Base-by-base conservation (phyloP, 2,797 vertebrate genomes). In the Bufotes viridis region DNA sequence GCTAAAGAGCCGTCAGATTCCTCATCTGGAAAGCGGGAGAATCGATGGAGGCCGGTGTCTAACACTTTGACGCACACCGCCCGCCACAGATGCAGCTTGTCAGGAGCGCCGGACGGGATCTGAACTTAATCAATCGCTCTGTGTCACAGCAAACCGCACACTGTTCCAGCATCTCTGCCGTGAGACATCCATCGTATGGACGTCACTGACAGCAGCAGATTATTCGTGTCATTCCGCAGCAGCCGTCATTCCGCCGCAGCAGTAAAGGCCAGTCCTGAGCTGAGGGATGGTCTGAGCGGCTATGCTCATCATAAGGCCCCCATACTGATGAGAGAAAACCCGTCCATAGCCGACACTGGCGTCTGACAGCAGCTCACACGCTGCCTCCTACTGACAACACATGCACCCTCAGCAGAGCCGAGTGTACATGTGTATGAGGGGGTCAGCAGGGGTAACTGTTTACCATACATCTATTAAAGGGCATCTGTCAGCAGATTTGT, bases 71-170 rank as follows among this genome's bases (percentile, higher is more conserved):
- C 8, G 10, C 51, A 3, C 3, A 22, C n/a, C 67, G 17, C 8
- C 76, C 1, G 53, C 26, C 85, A 12, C n/a, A 55, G 60, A 81
- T 22, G 29, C 18, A 20, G 55, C 78, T 61, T 42, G 29, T 61
- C 78, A 22, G 24, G 78, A 61, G 26, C n/a, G 67, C 8, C 78
- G 74, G 85, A 61, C 65, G 34, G 11, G 18, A 72, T 87, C 78
- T 80, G 57, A 80, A 22, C 17, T 1, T 22, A 80, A 81, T 74
- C 78, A 61, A 81, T 72, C 29, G 61, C 67, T 26, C 34, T 49
- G 14, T 60, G 70, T 60, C 60, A 76, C 34, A 63, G 51, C 14
- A 15, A 61, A 24, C n/a, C 76, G 8, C 75, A 57, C n/a, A 26
- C 51, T 2, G 42, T 49, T 53, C 34, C 26, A 49, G 18, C 70